These are phyloP conservation scores for Gambusia holbrooki DNA, from an alignment of 2,113 vertebrate genomes.

Conservation along the genomic window DNA sequence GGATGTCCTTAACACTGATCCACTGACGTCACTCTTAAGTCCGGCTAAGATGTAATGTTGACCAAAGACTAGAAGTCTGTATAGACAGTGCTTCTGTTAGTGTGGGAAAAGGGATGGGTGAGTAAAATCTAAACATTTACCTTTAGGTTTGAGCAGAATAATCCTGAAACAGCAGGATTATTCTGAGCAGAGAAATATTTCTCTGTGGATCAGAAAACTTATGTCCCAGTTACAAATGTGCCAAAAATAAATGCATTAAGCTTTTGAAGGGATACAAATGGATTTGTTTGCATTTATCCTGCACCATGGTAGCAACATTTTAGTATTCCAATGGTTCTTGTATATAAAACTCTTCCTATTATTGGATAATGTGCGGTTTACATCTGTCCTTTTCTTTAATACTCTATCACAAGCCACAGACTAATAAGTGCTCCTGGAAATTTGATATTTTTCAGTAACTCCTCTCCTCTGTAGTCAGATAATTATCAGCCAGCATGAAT, in stretches of 20 bases:
- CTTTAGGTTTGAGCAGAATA: constrained; percentile 61
- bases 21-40: constrained; percentile 58
- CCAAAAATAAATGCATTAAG: not conserved
- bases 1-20: constrained; percentile 63
- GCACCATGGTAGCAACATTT: not conserved
- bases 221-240: not conserved
- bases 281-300: not conserved
- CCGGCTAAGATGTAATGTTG: constrained; percentile 68
- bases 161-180: constrained; percentile 40
- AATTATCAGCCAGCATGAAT: not conserved
- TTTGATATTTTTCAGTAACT: constrained; percentile 1
- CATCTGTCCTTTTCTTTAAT: not conserved
- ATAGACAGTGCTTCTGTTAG: constrained; percentile 60
- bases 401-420: constrained; percentile 1
- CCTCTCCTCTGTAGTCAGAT: not conserved
- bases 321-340: not conserved
- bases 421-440: not conserved
- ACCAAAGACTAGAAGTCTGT: constrained; percentile 67
- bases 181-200: constrained; percentile 6
- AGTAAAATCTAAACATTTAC: constrained; percentile 77
- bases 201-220: not conserved
- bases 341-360: not conserved
- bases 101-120: constrained; percentile 62
- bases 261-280: not conserved
- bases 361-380: not conserved